Base-by-base conservation (phyloP, 2,797 vertebrate genomes). In the Onychomys torridus region DNA sequence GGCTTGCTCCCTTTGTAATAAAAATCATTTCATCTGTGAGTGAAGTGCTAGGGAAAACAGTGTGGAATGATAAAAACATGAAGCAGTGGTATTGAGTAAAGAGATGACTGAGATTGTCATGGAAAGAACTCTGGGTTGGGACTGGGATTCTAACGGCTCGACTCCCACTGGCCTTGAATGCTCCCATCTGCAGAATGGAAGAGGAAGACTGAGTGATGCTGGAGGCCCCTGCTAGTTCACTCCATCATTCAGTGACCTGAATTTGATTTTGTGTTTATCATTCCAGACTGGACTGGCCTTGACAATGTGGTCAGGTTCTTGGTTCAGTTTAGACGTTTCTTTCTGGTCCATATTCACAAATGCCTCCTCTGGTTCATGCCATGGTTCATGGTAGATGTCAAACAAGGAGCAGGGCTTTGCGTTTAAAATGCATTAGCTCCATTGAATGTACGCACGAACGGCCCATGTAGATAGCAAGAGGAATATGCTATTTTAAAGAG, bases 301-400 rank as follows among this genome's bases (percentile, higher is more conserved):
- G 43, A 29, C 25, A 49, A 6, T 6, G 43, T 49, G 63, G 37
- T 43, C 46, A 61, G 40, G 40, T 65, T 73, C 78, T 11, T 40
- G 71, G 32, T 85, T 46, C 78, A 85, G 6, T 59, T 73, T 59
- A 90, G 77, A 95, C 23, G 23, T 94, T 84, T 93, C 69, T 49
- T 49, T 79, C 88, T 88, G 55, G 55, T 79, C 32, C 40, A 10
- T 57, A 32, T 9, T 85, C 83, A 61, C 6, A 67, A 25, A 91
- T 14, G 59, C n/a, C 21, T 46, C 57, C 63, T 90, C 71, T 93
- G 88, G 76, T 40, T 93, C 52, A 81, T 19, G 29, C 63, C 52
- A 37, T 61, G 65, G 46, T 57, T 93, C 73, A 49, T 11, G 61
- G 71, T 2, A 43, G 43, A 96, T 55, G 21, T n/a, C 25, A 90